phyloP scores from a whole-genome alignment of 1,140 invertebrate species.

The Anagrus nilaparvatae region DNA sequence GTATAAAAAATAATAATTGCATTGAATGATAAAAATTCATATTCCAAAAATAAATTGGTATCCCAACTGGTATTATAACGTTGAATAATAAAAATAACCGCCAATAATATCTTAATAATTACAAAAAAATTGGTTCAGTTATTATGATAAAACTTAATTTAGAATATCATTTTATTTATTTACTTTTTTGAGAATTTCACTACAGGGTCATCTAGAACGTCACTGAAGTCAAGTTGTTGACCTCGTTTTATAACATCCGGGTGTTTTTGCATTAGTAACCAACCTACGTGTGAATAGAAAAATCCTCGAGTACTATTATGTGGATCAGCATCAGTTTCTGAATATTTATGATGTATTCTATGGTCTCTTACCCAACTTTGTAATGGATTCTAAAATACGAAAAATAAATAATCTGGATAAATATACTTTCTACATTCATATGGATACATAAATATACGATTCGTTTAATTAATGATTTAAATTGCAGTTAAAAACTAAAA shows the following conservation, averaged over 20 bases:
- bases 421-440: too few relatives aligned
- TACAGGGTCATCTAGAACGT: slow-evolving; percentile 65
- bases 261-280: slow-evolving; percentile 79
- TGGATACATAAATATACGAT: too few relatives aligned
- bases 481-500: too few relatives aligned
- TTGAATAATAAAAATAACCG: too few relatives aligned
- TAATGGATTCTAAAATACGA: slow-evolving; percentile 45
- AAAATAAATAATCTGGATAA: too few relatives aligned
- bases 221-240: slow-evolving; percentile 62
- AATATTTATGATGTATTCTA: slow-evolving; percentile 81
- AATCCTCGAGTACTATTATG: slow-evolving; percentile 80
- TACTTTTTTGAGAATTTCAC: slow-evolving; percentile 18
- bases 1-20: slow-evolving; percentile 41
- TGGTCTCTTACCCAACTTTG: slow-evolving; percentile 70
- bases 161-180: background rate
- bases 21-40: slow-evolving; percentile 40
- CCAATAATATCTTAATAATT: too few relatives aligned
- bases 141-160: too few relatives aligned
- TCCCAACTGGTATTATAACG: slow-evolving; percentile 60
- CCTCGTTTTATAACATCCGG: slow-evolving; percentile 68
- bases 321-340: slow-evolving; percentile 85
- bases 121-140: background rate
- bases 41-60: slow-evolving; percentile 60
- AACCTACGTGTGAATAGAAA: slow-evolving; percentile 86
- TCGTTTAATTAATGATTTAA: too few relatives aligned